Percentiles rank a stretch among this genome's conserved stretches.
These are phyloP conservation scores for Idris sp. DNA, from an alignment of 1,140 invertebrate genomes.

Conservation along the genomic window DNA sequence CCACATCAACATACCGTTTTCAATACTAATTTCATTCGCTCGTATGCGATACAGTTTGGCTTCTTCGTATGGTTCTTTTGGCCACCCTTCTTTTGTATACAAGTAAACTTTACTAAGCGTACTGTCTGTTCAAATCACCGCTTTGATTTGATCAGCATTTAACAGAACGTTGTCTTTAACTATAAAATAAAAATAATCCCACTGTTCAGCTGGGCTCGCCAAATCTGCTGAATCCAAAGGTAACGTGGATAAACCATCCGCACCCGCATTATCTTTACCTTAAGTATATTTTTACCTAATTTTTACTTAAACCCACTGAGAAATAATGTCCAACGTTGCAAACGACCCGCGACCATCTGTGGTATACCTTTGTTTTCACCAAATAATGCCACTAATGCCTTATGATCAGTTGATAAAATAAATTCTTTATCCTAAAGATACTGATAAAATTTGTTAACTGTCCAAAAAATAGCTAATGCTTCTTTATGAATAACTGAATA, in stretches of 20 bases:
- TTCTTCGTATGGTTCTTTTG: constrained; percentile 6
- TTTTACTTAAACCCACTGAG: constrained; percentile 66
- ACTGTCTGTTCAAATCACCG: constrained; percentile 32
- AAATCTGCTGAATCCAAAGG: constrained; percentile 14
- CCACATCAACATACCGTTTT: constrained; percentile 63
- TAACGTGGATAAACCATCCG: constrained; percentile 66
- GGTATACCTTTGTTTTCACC: not conserved
- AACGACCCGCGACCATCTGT: constrained; percentile 61
- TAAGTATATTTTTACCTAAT: constrained; percentile 62
- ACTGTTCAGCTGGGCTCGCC: not conserved
- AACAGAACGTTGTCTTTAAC: constrained; percentile 50
- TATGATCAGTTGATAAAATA: constrained; percentile 74
- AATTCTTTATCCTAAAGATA: constrained; percentile 76
- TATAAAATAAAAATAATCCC: constrained; percentile 61
- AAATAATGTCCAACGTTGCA: constrained; percentile 66
- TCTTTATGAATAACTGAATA: constrained; percentile 80
- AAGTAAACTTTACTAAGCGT: constrained; percentile 52
- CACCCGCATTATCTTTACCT: constrained; percentile 56
- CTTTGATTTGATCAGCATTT: constrained; percentile 45
- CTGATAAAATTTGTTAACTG: constrained; percentile 77
- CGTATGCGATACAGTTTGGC: constrained; percentile 7
- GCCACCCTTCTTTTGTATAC: constrained; percentile 37
- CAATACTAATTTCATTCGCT: constrained; percentile 46
- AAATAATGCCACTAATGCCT: constrained; percentile 27
- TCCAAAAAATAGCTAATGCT: constrained; percentile 77